Evolutionary conservation across 2,888 invertebrate genomes (phyloP).

Genomic region (Philopedon plagiatum): DNA sequence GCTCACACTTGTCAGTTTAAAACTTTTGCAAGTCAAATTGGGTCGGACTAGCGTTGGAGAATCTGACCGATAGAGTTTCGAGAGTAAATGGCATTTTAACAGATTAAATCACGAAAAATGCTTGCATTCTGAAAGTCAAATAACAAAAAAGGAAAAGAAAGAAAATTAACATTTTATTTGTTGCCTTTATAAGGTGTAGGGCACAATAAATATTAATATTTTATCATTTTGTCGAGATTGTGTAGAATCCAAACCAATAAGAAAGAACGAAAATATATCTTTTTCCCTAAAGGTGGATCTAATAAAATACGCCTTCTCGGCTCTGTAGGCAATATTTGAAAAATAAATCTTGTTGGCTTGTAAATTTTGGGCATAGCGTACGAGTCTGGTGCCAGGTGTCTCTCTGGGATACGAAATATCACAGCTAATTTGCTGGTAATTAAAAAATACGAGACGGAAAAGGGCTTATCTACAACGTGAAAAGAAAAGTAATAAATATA

Average conservation of each 20-base stretch:
- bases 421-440: neutral
- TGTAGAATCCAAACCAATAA: neutral
- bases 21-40: too few species aligned
- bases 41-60: too few species aligned
- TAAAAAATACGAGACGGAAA: neutral
- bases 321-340: neutral
- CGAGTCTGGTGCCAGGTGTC: neutral
- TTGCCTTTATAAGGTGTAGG: neutral
- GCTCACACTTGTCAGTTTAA: too few species aligned
- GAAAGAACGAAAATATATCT: neutral
- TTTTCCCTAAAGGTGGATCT: neutral
- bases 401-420: neutral
- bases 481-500: too few species aligned
- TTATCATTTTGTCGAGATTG: neutral
- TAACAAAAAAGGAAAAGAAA: too few species aligned
- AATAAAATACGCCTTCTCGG: neutral
- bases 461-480: neutral
- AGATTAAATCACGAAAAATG: too few species aligned
- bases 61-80: too few species aligned
- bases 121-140: too few species aligned
- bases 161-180: too few species aligned
- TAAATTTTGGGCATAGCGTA: neutral
- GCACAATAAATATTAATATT: neutral
- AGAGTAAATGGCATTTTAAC: too few species aligned
- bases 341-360: neutral